Conservation (phyloP, 2,797 vertebrate species). For the Scleropages formosus region DNA sequence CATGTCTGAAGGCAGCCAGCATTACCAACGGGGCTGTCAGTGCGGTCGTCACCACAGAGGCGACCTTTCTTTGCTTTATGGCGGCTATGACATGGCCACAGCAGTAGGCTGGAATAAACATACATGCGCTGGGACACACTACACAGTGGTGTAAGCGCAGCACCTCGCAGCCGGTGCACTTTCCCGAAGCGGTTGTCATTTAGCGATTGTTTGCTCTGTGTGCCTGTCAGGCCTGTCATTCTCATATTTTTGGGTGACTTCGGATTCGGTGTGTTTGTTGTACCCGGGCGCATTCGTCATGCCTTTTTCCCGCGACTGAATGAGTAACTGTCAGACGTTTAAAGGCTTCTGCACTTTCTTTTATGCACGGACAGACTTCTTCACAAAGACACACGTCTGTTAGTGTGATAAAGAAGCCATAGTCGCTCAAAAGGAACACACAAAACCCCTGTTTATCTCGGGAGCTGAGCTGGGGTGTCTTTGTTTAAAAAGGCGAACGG, state of each 20-base stretch:
- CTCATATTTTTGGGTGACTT: background rate
- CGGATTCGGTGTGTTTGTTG: background rate
- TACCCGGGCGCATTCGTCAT: background rate
- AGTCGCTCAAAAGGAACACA: background rate
- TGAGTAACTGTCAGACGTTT: conserved; percentile 20
- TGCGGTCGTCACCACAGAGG: no score
- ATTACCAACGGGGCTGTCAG: no score
- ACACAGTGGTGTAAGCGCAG: background rate
- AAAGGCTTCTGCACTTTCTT: background rate
- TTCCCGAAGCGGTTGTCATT: conserved; percentile 1
- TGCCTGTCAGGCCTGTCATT: conserved; percentile 21
- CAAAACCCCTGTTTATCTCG: conserved; percentile 16
- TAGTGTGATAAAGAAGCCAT: background rate
- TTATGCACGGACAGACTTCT: background rate
- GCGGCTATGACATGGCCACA: no score
- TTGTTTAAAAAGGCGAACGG: background rate
- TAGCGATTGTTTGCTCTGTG: conserved; percentile 18
- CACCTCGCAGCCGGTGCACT: background rate
- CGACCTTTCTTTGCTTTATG: no score
- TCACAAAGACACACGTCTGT: background rate
- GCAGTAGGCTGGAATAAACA: no score
- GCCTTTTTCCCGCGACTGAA: conserved; percentile 11
- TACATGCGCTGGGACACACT: no score
- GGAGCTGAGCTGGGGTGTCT: background rate
- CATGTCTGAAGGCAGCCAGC: background rate